Conservation (phyloP, 2,888 invertebrate species). For the Isoperla grammatica region DNA sequence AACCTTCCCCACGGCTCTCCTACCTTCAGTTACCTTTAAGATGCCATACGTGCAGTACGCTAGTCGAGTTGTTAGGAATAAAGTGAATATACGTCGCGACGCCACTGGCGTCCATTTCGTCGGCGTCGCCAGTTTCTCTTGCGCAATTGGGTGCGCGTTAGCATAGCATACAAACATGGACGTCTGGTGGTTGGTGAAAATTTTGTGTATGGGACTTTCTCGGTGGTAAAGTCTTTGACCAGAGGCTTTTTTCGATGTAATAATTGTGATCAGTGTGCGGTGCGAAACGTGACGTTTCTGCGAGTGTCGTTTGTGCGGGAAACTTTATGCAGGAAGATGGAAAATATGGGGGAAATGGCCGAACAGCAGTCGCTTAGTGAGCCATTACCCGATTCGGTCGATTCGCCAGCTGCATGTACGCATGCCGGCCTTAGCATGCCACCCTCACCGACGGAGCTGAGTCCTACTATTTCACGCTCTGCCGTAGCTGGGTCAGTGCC, state of each 20-base stretch:
- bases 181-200: slow-evolving; percentile 35
- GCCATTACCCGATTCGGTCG: slow-evolving; percentile 44
- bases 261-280: slow-evolving; percentile 31
- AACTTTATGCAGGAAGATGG: slow-evolving; percentile 49
- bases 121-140: slow-evolving; percentile 29
- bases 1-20: neutral
- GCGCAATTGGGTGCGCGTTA: slow-evolving; percentile 35
- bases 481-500: slow-evolving; percentile 35
- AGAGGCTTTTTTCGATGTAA: slow-evolving; percentile 31
- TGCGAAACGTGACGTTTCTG: slow-evolving; percentile 31
- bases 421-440: slow-evolving; percentile 39
- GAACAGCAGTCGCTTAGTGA: slow-evolving; percentile 52
- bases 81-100: neutral
- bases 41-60: neutral
- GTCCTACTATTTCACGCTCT: slow-evolving; percentile 34
- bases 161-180: slow-evolving; percentile 36
- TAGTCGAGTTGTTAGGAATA: neutral
- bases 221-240: slow-evolving; percentile 33
- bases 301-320: slow-evolving; percentile 29
- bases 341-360: slow-evolving; percentile 55
- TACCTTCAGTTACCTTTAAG: slow-evolving; percentile 1
- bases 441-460: slow-evolving; percentile 31
- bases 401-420: slow-evolving; percentile 46
- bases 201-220: slow-evolving; percentile 35
- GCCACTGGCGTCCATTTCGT: slow-evolving; percentile 3